phyloP scores from a whole-genome alignment of 2,797 vertebrate species.

The Ambastaia sidthimunki region DNA sequence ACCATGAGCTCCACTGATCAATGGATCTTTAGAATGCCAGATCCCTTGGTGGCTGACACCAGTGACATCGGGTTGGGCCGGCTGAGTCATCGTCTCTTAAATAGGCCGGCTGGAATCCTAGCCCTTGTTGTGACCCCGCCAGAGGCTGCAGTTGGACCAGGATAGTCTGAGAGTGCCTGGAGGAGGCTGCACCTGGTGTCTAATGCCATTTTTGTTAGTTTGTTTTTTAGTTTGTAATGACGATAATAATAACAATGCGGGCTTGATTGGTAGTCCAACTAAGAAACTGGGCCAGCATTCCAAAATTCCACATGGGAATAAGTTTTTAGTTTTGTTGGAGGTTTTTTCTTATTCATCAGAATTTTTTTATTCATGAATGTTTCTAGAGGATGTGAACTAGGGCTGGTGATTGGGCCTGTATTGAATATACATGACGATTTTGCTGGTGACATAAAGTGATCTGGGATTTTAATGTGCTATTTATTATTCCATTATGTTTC shows the following conservation, averaged over 20 bases:
- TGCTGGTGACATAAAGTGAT: no score
- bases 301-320: background rate
- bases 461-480: no score
- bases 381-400: no score
- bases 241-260: background rate
- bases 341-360: background rate
- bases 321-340: background rate
- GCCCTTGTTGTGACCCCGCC: constrained; percentile 60
- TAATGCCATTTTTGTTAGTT: constrained; percentile 14
- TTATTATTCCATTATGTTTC: no score
- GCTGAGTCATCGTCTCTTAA: constrained; percentile 69
- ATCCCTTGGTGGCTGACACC: constrained; percentile 62
- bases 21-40: constrained; percentile 45
- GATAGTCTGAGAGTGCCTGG: constrained; percentile 2
- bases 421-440: background rate
- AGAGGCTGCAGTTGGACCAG: constrained; percentile 40
- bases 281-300: background rate
- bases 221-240: background rate
- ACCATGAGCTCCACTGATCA: constrained; percentile 50
- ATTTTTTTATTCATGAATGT: background rate
- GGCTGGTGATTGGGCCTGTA: no score
- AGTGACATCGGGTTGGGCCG: constrained; percentile 58
- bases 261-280: background rate
- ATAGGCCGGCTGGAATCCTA: constrained; percentile 68
- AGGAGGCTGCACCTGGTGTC: constrained; percentile 48